Evolutionary conservation across 2,113 vertebrate genomes (phyloP).

Genomic region (Malaclemys terrapin): DNA sequence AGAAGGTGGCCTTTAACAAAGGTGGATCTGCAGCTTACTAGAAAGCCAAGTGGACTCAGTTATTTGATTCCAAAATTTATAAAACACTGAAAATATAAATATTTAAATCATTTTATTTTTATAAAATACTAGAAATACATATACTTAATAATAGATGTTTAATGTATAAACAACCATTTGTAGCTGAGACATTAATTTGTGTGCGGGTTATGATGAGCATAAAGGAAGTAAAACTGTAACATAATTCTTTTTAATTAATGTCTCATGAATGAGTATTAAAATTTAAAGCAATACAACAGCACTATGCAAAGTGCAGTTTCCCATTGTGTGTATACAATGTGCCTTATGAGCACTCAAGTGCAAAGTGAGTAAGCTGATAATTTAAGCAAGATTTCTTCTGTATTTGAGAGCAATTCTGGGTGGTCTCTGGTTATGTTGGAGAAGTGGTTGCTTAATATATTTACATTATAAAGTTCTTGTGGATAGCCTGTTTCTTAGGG

Average conservation of each 20-base stretch:
- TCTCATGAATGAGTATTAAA: background rate
- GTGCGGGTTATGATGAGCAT: background rate
- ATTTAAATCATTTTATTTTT: rapidly evolving
- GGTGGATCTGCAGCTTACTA: background rate
- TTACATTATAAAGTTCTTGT: background rate
- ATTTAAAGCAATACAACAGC: rapidly evolving
- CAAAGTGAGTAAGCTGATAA: background rate
- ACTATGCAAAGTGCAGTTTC: background rate
- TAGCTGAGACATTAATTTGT: background rate
- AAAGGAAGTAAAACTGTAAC: background rate
- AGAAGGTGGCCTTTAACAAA: background rate
- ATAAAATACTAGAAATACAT: background rate
- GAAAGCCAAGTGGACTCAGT: background rate
- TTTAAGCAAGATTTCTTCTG: background rate
- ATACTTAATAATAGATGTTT: background rate
- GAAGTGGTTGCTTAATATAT: background rate
- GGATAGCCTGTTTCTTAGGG: background rate
- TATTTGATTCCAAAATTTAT: background rate
- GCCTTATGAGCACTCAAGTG: background rate
- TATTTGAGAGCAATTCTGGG: background rate
- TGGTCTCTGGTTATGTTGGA: background rate
- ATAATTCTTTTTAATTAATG: background rate
- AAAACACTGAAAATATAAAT: background rate
- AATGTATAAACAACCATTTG: background rate
- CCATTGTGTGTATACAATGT: background rate